phyloP scores from a whole-genome alignment of 2,888 invertebrate species.

The Drosophila yooni region DNA sequence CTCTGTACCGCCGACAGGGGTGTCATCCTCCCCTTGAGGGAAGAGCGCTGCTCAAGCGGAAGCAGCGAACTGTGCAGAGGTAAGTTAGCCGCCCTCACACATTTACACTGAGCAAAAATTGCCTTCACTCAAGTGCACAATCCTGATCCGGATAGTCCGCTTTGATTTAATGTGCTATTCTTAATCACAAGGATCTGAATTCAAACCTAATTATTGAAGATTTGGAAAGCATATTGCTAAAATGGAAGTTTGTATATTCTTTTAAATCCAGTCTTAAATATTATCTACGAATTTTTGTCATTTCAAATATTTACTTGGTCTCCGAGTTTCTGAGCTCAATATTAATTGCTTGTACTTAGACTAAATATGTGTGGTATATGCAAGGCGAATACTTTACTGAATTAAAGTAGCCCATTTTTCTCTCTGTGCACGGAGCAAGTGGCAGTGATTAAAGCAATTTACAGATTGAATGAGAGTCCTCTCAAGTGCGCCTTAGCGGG shows the following conservation, averaged over 20 bases:
- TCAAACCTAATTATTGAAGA: fast-evolving
- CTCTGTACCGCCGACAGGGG: not conserved
- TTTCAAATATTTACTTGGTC: not conserved
- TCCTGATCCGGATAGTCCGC: not conserved
- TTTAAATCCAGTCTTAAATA: not conserved
- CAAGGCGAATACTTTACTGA: not conserved
- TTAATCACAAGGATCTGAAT: not conserved
- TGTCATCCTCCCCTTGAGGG: not conserved
- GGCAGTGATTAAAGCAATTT: slow-evolving; percentile 76
- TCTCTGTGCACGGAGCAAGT: not conserved
- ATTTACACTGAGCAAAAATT: slow-evolving; percentile 26
- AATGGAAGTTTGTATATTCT: not conserved
- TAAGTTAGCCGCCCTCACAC: slow-evolving; percentile 41
- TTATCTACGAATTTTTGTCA: not conserved
- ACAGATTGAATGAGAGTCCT: slow-evolving; percentile 69
- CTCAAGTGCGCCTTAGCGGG: slow-evolving; percentile 50
- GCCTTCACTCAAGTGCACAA: not conserved
- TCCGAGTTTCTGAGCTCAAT: not conserved
- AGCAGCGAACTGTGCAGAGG: slow-evolving; percentile 46
- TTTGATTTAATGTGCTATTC: not conserved
- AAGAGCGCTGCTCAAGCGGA: slow-evolving; percentile 2
- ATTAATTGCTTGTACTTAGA: not conserved
- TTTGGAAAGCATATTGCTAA: not conserved
- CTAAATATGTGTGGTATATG: not conserved
- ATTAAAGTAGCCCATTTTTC: not conserved